Evolutionary conservation across 2,113 vertebrate species (phyloP), one percentile per base, ranked within the genome.

Genomic region (Junco hyemalis): DNA sequence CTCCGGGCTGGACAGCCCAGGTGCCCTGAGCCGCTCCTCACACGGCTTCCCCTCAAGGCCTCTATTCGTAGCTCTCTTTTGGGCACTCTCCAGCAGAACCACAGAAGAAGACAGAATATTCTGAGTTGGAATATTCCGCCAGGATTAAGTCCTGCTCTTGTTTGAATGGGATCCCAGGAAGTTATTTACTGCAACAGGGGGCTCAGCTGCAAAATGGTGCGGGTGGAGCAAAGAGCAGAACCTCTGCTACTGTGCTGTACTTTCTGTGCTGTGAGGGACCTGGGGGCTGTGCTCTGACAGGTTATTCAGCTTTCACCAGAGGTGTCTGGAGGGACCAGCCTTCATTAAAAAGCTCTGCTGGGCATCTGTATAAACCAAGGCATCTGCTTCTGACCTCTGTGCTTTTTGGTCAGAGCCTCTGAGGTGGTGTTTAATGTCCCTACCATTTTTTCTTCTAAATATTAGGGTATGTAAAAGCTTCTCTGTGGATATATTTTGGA

Each of bases 131-230:
- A 50, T 50, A 26, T 25, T 25, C 44, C 24, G 5, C 23, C 31
- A 42, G 31, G 29, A 25, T 42, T 25, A 22, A 31, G 44, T 68
- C 44, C 51, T 17, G 2, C 60, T 35, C 29, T 20, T 35, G 44
- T 35, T 42, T 42, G 42, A 76, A 68, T 9, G 36, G 25, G 16
- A 17, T 61, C 38, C 12, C 36, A 40, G 45, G 25, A 69, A 74
- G 21, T 53, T 66, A 4, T 44, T 86, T 68, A 35, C 66, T 3
- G 4, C 33, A 40, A 7, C 24, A 80, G n/a, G 42, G 0, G 0
- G 36, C 66, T 60, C 60, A 51, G 64, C 56, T 38, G 28, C 36
- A 42, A 77, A 77, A 22, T 15, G 31, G 42, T 33, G 47, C 57
- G 61, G 61, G 15, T 31, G 21, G 24, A 74, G 61, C 24, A 47